Conservation (phyloP, 2,888 invertebrate species). For the Congeria kusceri region DNA sequence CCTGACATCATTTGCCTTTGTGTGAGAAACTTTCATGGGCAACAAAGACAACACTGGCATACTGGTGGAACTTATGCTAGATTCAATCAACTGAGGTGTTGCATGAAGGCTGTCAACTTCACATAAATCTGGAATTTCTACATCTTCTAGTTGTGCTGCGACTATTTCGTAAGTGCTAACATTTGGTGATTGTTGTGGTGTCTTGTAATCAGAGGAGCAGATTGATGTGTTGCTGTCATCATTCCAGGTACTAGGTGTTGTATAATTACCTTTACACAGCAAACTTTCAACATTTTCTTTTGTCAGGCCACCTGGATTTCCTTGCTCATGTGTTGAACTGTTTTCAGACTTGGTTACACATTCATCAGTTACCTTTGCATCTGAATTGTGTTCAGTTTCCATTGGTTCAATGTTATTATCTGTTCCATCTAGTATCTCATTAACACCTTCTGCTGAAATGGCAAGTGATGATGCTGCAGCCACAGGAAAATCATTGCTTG, state of each 20-base stretch:
- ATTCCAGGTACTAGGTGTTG: neutral
- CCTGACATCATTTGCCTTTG: constrained; percentile 41
- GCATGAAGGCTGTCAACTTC: constrained; percentile 15
- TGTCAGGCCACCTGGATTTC: neutral
- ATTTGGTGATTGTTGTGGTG: constrained; percentile 59
- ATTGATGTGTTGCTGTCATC: constrained; percentile 48
- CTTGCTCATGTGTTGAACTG: neutral
- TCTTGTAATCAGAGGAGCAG: constrained; percentile 69
- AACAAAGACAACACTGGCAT: constrained; percentile 47
- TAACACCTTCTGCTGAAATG: too few relatives aligned
- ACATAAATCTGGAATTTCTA: constrained; percentile 58
- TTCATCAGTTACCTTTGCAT: too few relatives aligned
- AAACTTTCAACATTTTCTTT: neutral
- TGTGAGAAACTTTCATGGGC: constrained; percentile 16
- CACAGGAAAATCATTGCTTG: neutral
- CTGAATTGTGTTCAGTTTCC: too few relatives aligned
- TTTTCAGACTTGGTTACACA: neutral
- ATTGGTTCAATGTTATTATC: too few relatives aligned
- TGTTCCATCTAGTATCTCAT: too few relatives aligned
- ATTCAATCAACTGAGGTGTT: constrained; percentile 32
- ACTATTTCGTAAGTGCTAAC: neutral
- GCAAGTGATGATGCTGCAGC: neutral
- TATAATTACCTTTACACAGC: neutral
- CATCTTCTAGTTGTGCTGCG: constrained; percentile 48
- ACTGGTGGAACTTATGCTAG: neutral